These are phyloP conservation scores for Paradisaea rubra DNA, from an alignment of 2,113 vertebrate genomes.

Conservation along the genomic window DNA sequence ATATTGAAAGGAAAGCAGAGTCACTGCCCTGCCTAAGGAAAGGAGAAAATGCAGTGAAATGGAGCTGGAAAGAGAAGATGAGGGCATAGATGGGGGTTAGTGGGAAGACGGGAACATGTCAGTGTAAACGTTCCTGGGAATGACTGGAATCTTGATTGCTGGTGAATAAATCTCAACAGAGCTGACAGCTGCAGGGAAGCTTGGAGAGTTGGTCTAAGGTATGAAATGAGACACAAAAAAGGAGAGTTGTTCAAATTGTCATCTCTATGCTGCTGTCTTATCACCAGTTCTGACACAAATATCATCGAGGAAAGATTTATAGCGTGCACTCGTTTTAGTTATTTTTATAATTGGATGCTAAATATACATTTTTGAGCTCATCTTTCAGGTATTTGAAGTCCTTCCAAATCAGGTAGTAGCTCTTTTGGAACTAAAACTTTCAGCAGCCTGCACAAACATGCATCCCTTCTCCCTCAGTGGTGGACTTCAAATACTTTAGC, in stretches of 20 bases:
- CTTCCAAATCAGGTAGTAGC: neutral
- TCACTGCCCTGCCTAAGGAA: neutral
- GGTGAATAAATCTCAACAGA: constrained; percentile 23
- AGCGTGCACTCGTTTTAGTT: neutral
- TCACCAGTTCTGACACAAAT: constrained; percentile 21
- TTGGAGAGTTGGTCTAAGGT: neutral
- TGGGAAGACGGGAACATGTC: neutral
- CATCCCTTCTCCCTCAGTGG: neutral
- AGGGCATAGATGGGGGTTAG: neutral
- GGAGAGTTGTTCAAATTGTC: neutral
- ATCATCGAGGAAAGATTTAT: neutral
- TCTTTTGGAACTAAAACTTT: neutral
- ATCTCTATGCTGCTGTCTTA: neutral
- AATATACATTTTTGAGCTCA: neutral
- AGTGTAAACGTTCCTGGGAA: neutral
- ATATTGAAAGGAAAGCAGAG: neutral
- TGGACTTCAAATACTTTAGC: neutral
- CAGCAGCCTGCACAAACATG: neutral
- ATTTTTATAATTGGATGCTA: neutral
- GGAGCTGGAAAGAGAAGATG: neutral
- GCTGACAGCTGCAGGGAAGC: neutral
- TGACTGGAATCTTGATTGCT: constrained; percentile 23
- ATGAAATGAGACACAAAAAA: neutral
- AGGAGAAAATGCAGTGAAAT: neutral
- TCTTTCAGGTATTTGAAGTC: constrained; percentile 16